Conservation (phyloP, 2,888 invertebrate species). For the Philonicus albiceps region DNA sequence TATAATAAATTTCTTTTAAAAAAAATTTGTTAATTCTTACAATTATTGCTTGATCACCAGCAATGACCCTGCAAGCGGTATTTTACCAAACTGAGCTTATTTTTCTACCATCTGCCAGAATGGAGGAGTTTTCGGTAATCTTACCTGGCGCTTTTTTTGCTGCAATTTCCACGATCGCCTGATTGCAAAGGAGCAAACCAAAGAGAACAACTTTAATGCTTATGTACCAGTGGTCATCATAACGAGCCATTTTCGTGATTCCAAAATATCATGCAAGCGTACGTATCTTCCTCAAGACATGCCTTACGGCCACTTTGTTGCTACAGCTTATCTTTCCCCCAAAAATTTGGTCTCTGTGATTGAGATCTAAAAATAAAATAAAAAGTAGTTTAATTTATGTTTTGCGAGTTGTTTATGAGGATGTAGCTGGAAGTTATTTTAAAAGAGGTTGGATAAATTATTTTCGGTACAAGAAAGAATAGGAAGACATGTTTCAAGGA, state of each 20-base stretch:
- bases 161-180: conserved; percentile 28
- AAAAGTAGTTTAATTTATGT: not conserved
- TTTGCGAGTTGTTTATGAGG: not conserved
- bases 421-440: not conserved
- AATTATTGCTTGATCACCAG: not conserved
- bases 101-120: too few species aligned
- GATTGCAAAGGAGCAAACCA: conserved; percentile 35
- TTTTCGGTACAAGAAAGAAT: not conserved
- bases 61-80: not conserved
- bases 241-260: conserved; percentile 55
- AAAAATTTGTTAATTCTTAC: not conserved
- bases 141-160: conserved; percentile 45
- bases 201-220: conserved; percentile 48
- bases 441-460: not conserved
- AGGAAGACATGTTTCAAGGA: not conserved
- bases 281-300: not conserved
- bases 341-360: not conserved
- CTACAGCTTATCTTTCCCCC: not conserved
- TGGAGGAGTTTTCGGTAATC: not conserved
- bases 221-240: conserved; percentile 57
- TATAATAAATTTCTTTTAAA: not conserved
- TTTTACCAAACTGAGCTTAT: not conserved
- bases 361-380: not conserved
- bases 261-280: conserved; percentile 38
- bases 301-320: not conserved